These are phyloP conservation scores for Miichthys miiuy DNA, from an alignment of 2,797 vertebrate genomes.

Conservation along the genomic window DNA sequence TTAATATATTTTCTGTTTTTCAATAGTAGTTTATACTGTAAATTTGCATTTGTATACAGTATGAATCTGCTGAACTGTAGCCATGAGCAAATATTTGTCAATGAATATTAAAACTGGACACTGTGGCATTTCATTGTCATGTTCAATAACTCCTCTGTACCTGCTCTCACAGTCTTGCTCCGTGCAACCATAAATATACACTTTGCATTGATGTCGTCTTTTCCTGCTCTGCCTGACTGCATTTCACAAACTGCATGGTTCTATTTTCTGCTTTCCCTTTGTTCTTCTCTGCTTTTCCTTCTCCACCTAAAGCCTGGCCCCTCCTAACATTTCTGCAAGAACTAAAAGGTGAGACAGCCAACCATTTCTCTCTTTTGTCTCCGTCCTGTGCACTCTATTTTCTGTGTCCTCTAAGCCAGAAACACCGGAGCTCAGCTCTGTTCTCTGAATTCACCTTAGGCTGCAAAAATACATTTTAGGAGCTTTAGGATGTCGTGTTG, in stretches of 20 bases:
- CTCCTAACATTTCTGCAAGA: conserved; percentile 83
- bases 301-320: conserved; percentile 84
- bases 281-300: conserved; percentile 74
- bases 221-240: conserved; percentile 27
- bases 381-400: conserved; percentile 14
- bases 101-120: conserved; percentile 12
- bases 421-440: background rate
- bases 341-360: conserved; percentile 84
- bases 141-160: conserved; percentile 34
- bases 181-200: conserved; percentile 29
- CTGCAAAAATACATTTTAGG: background rate
- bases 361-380: conserved; percentile 59
- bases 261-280: conserved; percentile 73
- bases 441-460: background rate
- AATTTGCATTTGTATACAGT: conserved; percentile 9
- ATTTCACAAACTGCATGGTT: conserved; percentile 69
- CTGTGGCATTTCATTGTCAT: conserved; percentile 22
- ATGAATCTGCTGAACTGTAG: conserved; percentile 26
- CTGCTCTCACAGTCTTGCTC: conserved; percentile 20
- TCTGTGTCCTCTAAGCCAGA: conserved; percentile 6
- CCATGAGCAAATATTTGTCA: conserved; percentile 29
- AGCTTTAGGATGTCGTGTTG: too few species aligned
- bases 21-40: background rate
- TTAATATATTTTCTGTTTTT: conserved; percentile 27
- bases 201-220: conserved; percentile 41